Evolutionary conservation across 2,797 vertebrate genomes (phyloP), one percentile per base, ranked within the genome.

Genomic region (Australoheros facetus): DNA sequence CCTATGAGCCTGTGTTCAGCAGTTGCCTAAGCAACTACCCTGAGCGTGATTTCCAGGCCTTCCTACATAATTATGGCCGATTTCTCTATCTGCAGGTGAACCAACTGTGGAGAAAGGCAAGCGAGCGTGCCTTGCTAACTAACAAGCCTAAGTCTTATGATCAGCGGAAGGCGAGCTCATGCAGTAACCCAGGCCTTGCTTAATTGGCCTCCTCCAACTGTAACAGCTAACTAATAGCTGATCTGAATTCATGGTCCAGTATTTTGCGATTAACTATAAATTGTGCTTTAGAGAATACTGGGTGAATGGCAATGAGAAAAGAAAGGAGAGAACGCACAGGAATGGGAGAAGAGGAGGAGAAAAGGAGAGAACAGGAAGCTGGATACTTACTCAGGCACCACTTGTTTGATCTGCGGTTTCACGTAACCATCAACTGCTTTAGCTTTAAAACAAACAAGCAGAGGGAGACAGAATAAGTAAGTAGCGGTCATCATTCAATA

Each of bases 351-450:
- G 11, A 42, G 19, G 48, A 37, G 28, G 48, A 76, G 57, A 23
- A 30, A 28, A 81, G 48, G 42, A 26, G 64, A 5, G 7, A 56
- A 71, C 37, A 32, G 57, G 42, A 71, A 77, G 76, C 7, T 1
- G 10, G 56, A 54, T 59, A 96, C 97, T 97, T 95, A 98, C 97
- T 98, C 97, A 23, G 97, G 97, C 79, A 98, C 97, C 84, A 99
- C 97, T 95, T 99, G 98, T 90, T 97, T 99, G 94, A 99, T 99
- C 93, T 98, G 97, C 1, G 98, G 97, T 89, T 99, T 99, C 94
- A 99, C 98, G 0, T 99, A 99, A 55, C 98, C 98, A 1, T 98
- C 98, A 81, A 97, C 96, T 1, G 97, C 97, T 96, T 99, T 99
- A 53, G 97, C 97, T 99, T 85, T 64, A 71, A 81, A 72, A 83